Percentiles rank a stretch among this genome's conserved stretches.
These are phyloP conservation scores for Linyphia triangularis DNA, from an alignment of 2,888 invertebrate species.

Conservation along the genomic window DNA sequence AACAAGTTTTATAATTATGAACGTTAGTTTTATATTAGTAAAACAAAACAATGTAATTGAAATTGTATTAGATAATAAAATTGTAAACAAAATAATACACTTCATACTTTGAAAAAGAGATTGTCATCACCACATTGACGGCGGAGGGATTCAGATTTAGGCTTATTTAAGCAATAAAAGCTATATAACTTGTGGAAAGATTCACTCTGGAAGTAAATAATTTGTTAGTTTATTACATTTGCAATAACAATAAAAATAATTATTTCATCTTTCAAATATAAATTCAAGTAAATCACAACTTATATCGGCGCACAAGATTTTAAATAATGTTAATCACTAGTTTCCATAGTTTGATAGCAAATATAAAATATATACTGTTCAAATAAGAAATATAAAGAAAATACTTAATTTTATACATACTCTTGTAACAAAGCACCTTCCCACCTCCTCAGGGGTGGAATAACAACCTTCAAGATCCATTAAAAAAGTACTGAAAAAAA, in stretches of 20 bases:
- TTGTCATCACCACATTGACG: constrained; percentile 85
- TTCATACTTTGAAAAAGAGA: constrained; percentile 80
- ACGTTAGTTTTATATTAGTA: too few species aligned
- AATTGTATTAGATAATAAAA: too few species aligned
- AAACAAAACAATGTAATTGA: too few species aligned
- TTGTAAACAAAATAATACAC: too few species aligned
- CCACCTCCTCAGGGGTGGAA: constrained; percentile 93
- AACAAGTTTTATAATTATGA: too few species aligned
- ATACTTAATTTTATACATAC: constrained; percentile 82
- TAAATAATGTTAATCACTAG: neutral
- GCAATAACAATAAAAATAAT: neutral
- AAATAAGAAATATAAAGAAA: neutral
- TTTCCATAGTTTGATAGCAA: too few species aligned
- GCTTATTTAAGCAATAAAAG: constrained; percentile 97
- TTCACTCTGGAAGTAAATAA: constrained; percentile 85
- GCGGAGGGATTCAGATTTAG: constrained; percentile 92
- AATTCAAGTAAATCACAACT: neutral
- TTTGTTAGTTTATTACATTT: neutral
- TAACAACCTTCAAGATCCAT: constrained; percentile 94
- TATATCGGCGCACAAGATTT: too few species aligned
- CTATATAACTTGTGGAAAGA: constrained; percentile 94
- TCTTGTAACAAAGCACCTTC: constrained; percentile 95
- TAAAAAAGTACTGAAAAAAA: constrained; percentile 84
- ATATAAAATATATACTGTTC: neutral
- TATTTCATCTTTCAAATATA: neutral